Evolutionary conservation across 2,888 invertebrate genomes (phyloP).

Genomic region (Tryphoninae sp.): DNA sequence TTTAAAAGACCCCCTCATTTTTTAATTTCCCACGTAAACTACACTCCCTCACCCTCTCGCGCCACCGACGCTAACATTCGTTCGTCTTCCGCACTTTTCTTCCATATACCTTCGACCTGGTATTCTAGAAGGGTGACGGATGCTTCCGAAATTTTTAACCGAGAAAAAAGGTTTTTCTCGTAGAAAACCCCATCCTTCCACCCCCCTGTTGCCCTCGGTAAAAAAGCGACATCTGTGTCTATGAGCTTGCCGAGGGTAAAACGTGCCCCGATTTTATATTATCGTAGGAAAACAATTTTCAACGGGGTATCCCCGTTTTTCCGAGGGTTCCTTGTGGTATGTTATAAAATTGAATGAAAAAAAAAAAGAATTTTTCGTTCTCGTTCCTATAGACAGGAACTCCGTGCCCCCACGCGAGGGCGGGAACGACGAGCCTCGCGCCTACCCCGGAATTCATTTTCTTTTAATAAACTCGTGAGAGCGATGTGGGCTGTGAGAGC

Average conservation of each 20-base stretch:
- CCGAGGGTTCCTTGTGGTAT: conserved; percentile 36
- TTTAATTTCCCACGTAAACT: conserved; percentile 63
- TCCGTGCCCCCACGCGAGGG: conserved; percentile 36
- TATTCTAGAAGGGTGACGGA: conserved; percentile 44
- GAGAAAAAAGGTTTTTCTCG: conserved; percentile 50
- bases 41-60: not conserved
- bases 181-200: no score
- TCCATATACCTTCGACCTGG: conserved; percentile 28
- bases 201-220: conserved; percentile 22
- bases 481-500: conserved; percentile 11
- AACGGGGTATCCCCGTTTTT: conserved; percentile 49
- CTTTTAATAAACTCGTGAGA: conserved; percentile 52
- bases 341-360: conserved; percentile 2
- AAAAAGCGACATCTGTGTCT: conserved; percentile 56
- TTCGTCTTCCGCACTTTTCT: conserved; percentile 55
- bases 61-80: conserved; percentile 38
- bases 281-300: conserved; percentile 55
- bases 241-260: conserved; percentile 36
- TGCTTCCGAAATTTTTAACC: conserved; percentile 49
- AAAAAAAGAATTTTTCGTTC: conserved; percentile 31
- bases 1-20: conserved; percentile 58
- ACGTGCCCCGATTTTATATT: conserved; percentile 48
- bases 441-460: conserved; percentile 25
- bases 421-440: conserved; percentile 12
- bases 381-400: not conserved